A percentile compares a stretch with the other conserved stretches of the same genome.
Conservation (phyloP, 2,797 vertebrate species). For the Ptychadena robeensis region DNA sequence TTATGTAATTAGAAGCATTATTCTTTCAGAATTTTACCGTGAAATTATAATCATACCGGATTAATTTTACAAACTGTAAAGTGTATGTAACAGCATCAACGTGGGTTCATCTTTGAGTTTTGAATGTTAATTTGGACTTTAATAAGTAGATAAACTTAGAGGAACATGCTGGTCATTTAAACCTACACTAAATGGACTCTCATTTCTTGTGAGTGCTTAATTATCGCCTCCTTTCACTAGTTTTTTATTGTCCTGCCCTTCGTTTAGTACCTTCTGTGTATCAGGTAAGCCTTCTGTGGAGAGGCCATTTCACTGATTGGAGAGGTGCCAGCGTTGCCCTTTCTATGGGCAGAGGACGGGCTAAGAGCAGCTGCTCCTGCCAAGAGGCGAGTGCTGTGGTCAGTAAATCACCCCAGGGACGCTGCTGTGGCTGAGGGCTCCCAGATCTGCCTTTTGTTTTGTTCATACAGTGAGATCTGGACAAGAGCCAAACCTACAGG, state of each 20-base stretch:
- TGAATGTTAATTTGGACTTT: neutral
- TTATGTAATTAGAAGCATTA: too few species aligned
- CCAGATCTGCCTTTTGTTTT: slow-evolving; percentile 72
- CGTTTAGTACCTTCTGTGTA: neutral
- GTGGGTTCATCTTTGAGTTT: neutral
- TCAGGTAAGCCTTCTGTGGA: neutral
- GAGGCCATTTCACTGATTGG: slow-evolving; percentile 5
- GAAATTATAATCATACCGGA: too few species aligned
- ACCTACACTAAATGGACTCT: neutral
- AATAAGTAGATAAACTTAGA: neutral
- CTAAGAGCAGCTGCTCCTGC: slow-evolving; percentile 68
- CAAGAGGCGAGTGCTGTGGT: slow-evolving; percentile 67
- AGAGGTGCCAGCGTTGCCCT: slow-evolving; percentile 6
- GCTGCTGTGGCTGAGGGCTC: slow-evolving; percentile 67
- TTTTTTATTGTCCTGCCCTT: neutral
- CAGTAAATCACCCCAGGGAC: slow-evolving; percentile 71
- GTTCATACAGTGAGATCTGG: slow-evolving; percentile 71
- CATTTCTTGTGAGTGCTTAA: neutral
- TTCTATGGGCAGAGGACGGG: neutral
- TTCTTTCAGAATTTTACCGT: too few species aligned
- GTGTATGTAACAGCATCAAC: too few species aligned
- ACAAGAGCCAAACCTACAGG: slow-evolving; percentile 68
- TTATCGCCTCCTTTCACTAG: neutral
- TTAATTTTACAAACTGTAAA: too few species aligned
- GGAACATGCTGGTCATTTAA: neutral